Evolutionary conservation across 2,888 invertebrate genomes (phyloP).

Genomic region (Drosophila percnosoma): DNA sequence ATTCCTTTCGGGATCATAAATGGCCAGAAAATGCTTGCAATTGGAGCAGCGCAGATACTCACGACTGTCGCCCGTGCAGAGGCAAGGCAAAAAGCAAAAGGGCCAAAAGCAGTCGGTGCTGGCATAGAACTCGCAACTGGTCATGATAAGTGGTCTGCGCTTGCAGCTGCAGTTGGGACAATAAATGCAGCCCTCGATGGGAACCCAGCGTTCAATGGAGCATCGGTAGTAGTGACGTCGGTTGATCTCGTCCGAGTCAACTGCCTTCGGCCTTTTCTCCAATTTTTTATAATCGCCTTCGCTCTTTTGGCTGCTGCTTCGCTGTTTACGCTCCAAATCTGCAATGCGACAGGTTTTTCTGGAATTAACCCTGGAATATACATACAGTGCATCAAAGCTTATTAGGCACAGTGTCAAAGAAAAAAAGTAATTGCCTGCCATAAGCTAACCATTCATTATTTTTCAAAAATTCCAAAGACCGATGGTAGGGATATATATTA

Average conservation of each 20-base stretch:
- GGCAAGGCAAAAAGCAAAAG: constrained; percentile 83
- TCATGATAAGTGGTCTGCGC: constrained; percentile 77
- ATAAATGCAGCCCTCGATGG: constrained; percentile 78
- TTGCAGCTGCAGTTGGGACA: constrained; percentile 82
- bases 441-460: no score
- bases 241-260: constrained; percentile 27
- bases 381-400: no score
- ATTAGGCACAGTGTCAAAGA: no score
- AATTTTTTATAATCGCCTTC: background rate
- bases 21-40: constrained; percentile 82
- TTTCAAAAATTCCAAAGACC: no score
- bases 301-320: background rate
- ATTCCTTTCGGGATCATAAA: constrained; percentile 81
- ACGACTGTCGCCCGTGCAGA: constrained; percentile 71
- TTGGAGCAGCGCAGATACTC: constrained; percentile 82
- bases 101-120: constrained; percentile 81
- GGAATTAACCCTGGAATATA: background rate
- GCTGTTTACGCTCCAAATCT: constrained; percentile 19
- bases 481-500: no score
- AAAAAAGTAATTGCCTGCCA: no score
- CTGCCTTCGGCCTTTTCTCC: background rate
- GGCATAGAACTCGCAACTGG: constrained; percentile 67
- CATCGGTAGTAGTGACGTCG: constrained; percentile 68
- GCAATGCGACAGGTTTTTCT: background rate
- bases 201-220: constrained; percentile 83